These are phyloP conservation scores for Archocentrus centrarchus DNA, from an alignment of 2,113 vertebrate genomes.

Conservation along the genomic window DNA sequence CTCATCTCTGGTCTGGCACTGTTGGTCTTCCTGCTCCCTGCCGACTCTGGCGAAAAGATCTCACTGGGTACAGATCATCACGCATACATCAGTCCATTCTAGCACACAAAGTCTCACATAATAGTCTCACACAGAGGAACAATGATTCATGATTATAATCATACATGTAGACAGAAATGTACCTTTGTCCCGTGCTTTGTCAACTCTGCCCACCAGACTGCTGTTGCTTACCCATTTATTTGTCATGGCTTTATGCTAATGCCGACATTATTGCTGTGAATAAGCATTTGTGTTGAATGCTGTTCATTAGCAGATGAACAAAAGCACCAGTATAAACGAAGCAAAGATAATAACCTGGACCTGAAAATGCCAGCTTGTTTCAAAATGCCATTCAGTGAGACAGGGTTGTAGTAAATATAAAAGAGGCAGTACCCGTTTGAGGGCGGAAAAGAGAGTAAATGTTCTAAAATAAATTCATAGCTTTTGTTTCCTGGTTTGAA, in stretches of 20 bases:
- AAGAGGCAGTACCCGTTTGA: not conserved
- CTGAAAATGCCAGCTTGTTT: constrained; percentile 50
- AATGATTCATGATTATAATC: constrained; percentile 27
- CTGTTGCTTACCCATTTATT: constrained; percentile 30
- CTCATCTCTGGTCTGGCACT: constrained; percentile 91
- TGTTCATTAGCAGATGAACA: constrained; percentile 40
- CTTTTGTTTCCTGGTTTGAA: not conserved
- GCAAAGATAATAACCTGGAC: constrained; percentile 35
- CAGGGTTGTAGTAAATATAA: constrained; percentile 27
- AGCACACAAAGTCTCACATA: not conserved
- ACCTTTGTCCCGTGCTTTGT: not conserved
- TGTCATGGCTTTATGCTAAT: constrained; percentile 53
- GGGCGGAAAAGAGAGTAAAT: not conserved
- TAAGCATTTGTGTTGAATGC: constrained; percentile 28
- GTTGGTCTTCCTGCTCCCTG: constrained; percentile 90
- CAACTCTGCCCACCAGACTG: not conserved
- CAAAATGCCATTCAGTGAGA: constrained; percentile 39
- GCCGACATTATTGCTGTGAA: constrained; percentile 52
- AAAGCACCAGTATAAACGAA: constrained; percentile 19
- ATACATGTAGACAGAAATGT: constrained; percentile 9
- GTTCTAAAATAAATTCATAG: constrained; percentile 32
- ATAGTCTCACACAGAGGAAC: constrained; percentile 8
- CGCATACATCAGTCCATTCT: not conserved
- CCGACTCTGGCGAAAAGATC: constrained; percentile 93
- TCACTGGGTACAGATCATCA: constrained; percentile 76